Evolutionary conservation across 2,113 vertebrate genomes (phyloP).

Genomic region (Cromileptes altivelis): DNA sequence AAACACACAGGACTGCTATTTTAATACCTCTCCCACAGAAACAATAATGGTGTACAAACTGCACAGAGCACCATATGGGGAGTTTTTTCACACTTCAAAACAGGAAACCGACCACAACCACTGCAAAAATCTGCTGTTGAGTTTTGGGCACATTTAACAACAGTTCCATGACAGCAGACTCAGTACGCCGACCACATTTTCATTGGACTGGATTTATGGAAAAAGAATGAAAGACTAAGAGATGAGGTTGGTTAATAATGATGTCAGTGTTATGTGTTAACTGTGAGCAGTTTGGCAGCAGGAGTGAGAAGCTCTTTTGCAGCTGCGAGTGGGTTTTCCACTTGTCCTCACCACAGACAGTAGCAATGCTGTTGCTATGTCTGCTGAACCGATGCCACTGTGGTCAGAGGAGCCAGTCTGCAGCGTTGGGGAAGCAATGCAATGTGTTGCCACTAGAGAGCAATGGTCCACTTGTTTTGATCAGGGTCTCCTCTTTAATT

Average conservation of each 20-base stretch:
- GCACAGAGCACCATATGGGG: background rate
- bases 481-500: constrained; percentile 18
- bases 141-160: constrained; percentile 12
- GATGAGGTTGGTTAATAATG: constrained; percentile 22
- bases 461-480: constrained; percentile 56
- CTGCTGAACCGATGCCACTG: constrained; percentile 37
- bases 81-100: constrained; percentile 13
- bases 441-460: constrained; percentile 73
- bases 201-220: constrained; percentile 44
- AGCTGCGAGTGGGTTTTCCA: constrained; percentile 53
- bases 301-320: constrained; percentile 36
- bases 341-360: constrained; percentile 51
- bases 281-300: constrained; percentile 30
- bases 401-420: constrained; percentile 26
- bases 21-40: background rate
- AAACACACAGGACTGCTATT: too few relatives aligned
- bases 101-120: constrained; percentile 22
- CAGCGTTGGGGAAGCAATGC: constrained; percentile 24
- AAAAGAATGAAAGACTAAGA: constrained; percentile 31
- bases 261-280: constrained; percentile 31
- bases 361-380: constrained; percentile 46
- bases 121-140: background rate
- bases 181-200: constrained; percentile 21
- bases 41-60: background rate
- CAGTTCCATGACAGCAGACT: constrained; percentile 30